These are phyloP conservation scores for Sebastes steindachneri DNA, from an alignment of 2,797 vertebrate species.

Conservation along the genomic window DNA sequence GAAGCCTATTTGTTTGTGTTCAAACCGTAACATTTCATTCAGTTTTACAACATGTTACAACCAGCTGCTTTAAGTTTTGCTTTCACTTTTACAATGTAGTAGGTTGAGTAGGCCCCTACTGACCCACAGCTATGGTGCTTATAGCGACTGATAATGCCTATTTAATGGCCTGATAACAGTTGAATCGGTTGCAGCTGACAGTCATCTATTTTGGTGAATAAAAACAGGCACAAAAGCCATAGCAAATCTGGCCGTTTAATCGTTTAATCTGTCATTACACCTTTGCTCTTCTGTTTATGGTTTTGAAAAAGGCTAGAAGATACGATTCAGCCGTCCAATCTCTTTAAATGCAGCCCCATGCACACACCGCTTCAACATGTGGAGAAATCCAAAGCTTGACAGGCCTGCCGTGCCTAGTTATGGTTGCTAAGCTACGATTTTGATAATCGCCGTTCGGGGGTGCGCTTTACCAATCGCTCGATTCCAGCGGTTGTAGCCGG, in stretches of 20 bases:
- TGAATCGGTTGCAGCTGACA: neutral
- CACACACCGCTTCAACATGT: neutral
- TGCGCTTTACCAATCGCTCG: slow-evolving; percentile 17
- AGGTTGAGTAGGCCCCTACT: neutral
- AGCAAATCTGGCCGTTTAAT: neutral
- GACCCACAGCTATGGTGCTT: neutral
- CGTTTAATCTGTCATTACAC: neutral
- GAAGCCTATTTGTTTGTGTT: neutral
- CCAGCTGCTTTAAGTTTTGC: too few relatives aligned
- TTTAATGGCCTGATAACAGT: neutral
- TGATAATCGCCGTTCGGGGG: neutral
- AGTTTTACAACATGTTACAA: too few relatives aligned
- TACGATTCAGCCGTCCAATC: neutral
- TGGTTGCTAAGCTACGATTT: neutral
- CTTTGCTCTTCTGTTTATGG: neutral
- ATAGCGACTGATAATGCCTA: neutral
- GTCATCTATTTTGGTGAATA: neutral
- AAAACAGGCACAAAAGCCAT: neutral
- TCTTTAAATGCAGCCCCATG: neutral
- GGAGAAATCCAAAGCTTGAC: slow-evolving; percentile 13
- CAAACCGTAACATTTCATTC: neutral
- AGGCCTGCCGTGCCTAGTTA: neutral
- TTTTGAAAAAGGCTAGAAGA: neutral
- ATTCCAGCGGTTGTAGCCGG: neutral
- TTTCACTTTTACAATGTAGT: neutral